These are phyloP conservation scores for Mesorhabditis sp. DNA, from an alignment of 2,888 invertebrate species.

Conservation along the genomic window DNA sequence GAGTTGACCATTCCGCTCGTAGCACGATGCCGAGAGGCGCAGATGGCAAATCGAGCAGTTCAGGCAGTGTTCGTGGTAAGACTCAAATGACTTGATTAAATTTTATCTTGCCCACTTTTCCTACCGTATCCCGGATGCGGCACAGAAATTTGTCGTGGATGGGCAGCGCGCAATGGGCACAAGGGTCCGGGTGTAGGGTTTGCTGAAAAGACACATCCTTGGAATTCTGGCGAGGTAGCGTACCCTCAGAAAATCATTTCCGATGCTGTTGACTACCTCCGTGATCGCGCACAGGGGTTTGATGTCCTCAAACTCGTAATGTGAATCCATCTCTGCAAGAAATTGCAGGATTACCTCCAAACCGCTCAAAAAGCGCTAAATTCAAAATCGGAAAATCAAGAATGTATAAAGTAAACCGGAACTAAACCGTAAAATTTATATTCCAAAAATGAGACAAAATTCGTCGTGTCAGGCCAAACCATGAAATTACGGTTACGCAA, in stretches of 20 bases:
- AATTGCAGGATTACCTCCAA: too few relatives aligned
- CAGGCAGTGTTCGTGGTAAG: conserved; percentile 93
- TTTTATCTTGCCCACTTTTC: background rate
- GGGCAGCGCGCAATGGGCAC: background rate
- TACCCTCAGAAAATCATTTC: background rate
- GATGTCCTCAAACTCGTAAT: background rate
- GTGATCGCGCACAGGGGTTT: background rate
- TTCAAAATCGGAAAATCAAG: too few relatives aligned
- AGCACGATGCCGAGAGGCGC: conserved; percentile 92
- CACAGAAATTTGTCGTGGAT: background rate
- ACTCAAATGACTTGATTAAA: background rate
- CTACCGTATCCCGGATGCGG: background rate
- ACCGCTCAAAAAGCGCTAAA: too few relatives aligned
- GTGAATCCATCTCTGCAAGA: too few relatives aligned
- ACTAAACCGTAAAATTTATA: too few relatives aligned
- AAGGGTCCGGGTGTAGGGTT: background rate
- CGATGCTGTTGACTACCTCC: background rate
- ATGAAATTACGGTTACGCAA: too few relatives aligned
- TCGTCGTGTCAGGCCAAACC: too few relatives aligned
- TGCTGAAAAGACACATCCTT: background rate
- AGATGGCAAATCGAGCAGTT: conserved; percentile 91
- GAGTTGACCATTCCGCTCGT: conserved; percentile 89
- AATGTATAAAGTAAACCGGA: too few relatives aligned
- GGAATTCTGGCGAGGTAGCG: too few relatives aligned
- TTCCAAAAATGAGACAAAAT: too few relatives aligned